Evolutionary conservation across 2,113 vertebrate species (phyloP).

Genomic region (Nerophis ophidion): DNA sequence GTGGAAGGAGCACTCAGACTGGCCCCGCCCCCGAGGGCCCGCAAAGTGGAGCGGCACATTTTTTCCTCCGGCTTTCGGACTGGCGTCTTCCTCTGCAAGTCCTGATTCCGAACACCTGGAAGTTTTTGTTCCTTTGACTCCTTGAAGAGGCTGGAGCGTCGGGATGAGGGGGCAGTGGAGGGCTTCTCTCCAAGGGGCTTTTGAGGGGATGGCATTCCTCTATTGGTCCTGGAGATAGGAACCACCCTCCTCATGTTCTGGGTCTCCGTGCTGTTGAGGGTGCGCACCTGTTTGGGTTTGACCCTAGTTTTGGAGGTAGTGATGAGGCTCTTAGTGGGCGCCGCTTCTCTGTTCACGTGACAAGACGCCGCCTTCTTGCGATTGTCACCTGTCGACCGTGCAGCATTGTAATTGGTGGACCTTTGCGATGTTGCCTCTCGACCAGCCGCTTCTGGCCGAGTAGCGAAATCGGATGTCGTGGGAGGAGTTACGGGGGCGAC

Average conservation of each 20-base stretch:
- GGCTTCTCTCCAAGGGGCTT: conserved; percentile 40
- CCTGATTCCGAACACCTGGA: conserved; percentile 45
- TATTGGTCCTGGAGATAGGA: conserved; percentile 72
- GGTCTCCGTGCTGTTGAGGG: conserved; percentile 74
- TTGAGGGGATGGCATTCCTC: conserved; percentile 7
- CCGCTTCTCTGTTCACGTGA: neutral
- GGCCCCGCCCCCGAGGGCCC: conserved; percentile 31
- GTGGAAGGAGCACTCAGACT: conserved; percentile 43
- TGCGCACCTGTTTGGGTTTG: conserved; percentile 72
- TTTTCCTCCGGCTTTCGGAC: conserved; percentile 76
- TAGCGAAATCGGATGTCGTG: neutral
- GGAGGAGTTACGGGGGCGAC: conserved; percentile 9
- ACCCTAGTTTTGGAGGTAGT: conserved; percentile 18
- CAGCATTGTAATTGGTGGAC: neutral
- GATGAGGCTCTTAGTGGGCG: conserved; percentile 5
- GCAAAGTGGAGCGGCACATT: conserved; percentile 72
- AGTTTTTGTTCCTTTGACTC: conserved; percentile 41
- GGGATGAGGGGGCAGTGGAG: conserved; percentile 16
- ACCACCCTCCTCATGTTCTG: conserved; percentile 83
- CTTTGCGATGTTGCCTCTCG: neutral
- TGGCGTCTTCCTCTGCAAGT: conserved; percentile 37
- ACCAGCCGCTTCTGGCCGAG: neutral
- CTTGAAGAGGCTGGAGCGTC: conserved; percentile 15
- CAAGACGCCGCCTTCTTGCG: neutral
- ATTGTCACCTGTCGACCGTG: neutral